A percentile compares a stretch with the other conserved stretches of the same genome.
Evolutionary conservation across 2,888 invertebrate genomes (phyloP).

Genomic region (Carterocephalus palaemon): DNA sequence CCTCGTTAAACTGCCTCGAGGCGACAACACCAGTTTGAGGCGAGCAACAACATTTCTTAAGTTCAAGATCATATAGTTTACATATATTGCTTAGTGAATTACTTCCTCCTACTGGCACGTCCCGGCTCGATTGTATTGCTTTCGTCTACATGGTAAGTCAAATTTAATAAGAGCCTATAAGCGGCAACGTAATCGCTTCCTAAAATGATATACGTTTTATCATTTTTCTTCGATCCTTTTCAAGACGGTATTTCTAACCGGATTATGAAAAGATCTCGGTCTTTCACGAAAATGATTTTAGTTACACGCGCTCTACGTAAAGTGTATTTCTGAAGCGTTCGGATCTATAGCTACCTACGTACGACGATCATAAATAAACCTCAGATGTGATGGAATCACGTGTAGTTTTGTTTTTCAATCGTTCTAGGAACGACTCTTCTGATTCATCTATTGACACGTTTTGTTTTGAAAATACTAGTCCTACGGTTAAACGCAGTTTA

Average conservation of each 20-base stretch:
- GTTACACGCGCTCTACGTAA: constrained; percentile 15
- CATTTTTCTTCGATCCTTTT: constrained; percentile 22
- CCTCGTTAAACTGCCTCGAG: constrained; percentile 39
- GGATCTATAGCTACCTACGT: background rate
- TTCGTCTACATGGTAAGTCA: constrained; percentile 8
- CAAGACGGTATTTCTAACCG: constrained; percentile 22
- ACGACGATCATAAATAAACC: background rate
- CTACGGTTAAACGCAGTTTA: constrained; percentile 11
- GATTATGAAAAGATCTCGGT: constrained; percentile 19
- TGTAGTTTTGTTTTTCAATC: constrained; percentile 7
- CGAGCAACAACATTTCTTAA: constrained; percentile 38
- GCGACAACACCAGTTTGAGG: constrained; percentile 34
- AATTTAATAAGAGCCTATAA: constrained; percentile 10
- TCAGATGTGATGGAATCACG: constrained; percentile 3
- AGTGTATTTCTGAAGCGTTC: constrained; percentile 7
- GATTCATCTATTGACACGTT: constrained; percentile 18
- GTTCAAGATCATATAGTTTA: constrained; percentile 62
- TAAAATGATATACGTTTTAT: constrained; percentile 16
- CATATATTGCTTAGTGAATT: constrained; percentile 18
- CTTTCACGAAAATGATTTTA: constrained; percentile 18
- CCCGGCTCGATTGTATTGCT: constrained; percentile 19
- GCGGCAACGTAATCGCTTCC: constrained; percentile 11
- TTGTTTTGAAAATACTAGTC: constrained; percentile 20
- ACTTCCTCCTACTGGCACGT: constrained; percentile 58
- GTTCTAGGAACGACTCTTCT: constrained; percentile 13